Conservation (phyloP, 2,888 invertebrate genomes). For the Octodonta nipae region DNA sequence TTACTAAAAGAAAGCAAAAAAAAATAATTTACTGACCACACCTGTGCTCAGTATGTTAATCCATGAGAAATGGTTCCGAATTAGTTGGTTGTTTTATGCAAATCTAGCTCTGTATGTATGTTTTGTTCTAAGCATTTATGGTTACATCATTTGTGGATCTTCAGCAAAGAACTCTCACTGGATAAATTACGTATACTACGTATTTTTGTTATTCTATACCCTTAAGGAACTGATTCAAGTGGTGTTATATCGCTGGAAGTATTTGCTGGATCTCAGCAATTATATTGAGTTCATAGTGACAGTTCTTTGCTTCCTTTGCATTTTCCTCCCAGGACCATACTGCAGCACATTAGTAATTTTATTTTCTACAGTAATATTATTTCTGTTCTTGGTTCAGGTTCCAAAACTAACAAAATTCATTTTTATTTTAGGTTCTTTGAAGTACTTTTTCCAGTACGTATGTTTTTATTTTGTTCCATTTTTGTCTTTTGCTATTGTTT, state of each 20-base stretch:
- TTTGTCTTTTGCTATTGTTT: slow-evolving; percentile 21
- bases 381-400: slow-evolving; percentile 16
- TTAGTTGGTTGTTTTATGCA: slow-evolving; percentile 14
- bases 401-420: slow-evolving; percentile 20
- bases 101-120: slow-evolving; percentile 13
- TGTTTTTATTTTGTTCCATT: slow-evolving; percentile 21
- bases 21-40: slow-evolving; percentile 14
- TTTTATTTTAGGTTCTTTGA: slow-evolving; percentile 19
- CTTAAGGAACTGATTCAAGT: slow-evolving; percentile 16
- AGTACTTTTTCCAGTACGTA: slow-evolving; percentile 19
- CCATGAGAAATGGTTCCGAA: slow-evolving; percentile 16
- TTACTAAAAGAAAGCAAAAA: slow-evolving; percentile 12
- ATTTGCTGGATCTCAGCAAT: slow-evolving; percentile 16
- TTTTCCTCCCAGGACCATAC: slow-evolving; percentile 12
- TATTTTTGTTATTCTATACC: slow-evolving; percentile 10
- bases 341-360: slow-evolving; percentile 16
- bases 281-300: slow-evolving; percentile 14
- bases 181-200: slow-evolving; percentile 7
- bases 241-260: slow-evolving; percentile 12
- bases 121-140: slow-evolving; percentile 15
- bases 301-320: slow-evolving; percentile 9
- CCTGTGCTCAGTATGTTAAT: slow-evolving; percentile 16
- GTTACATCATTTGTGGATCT: slow-evolving; percentile 10
- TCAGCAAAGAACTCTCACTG: neutral
- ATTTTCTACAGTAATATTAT: slow-evolving; percentile 15